These are phyloP conservation scores for Himalopsyche phryganea DNA, from an alignment of 1,140 invertebrate species.

Conservation along the genomic window DNA sequence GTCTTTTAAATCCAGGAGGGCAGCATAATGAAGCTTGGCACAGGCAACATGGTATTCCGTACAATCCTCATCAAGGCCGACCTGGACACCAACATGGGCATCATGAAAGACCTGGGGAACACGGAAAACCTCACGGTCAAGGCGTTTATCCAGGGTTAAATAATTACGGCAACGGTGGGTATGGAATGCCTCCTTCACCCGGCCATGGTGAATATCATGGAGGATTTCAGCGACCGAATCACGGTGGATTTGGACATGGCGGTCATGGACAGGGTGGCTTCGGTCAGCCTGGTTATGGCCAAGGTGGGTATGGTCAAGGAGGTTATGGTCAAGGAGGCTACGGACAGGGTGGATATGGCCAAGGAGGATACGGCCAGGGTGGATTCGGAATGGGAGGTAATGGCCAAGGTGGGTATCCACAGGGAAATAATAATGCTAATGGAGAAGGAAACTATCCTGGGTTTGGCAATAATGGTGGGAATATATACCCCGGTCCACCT, in stretches of 20 bases:
- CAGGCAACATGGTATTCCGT: not conserved
- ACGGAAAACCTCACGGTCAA: not conserved
- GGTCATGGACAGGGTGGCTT: not conserved
- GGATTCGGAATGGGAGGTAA: too few species aligned
- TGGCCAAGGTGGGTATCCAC: too few species aligned
- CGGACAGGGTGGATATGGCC: not conserved
- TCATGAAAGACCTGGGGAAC: not conserved
- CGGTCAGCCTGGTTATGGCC: not conserved
- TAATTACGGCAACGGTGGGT: not conserved
- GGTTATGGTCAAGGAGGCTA: not conserved
- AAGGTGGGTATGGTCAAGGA: not conserved
- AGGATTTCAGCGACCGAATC: too few species aligned
- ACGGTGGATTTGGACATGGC: too few species aligned
- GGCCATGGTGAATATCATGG: too few species aligned
- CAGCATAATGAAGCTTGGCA: not conserved
- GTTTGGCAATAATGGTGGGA: not conserved
- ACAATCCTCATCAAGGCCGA: not conserved
- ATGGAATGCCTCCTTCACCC: not conserved
- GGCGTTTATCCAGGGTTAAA: not conserved
- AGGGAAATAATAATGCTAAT: not conserved
- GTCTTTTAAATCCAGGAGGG: not conserved
- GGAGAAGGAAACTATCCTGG: not conserved
- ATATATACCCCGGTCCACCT: not conserved
- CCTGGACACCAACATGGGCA: not conserved
- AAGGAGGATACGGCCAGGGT: not conserved